These are phyloP conservation scores for Sinonovacula constricta DNA, from an alignment of 1,140 invertebrate species.

Conservation along the genomic window DNA sequence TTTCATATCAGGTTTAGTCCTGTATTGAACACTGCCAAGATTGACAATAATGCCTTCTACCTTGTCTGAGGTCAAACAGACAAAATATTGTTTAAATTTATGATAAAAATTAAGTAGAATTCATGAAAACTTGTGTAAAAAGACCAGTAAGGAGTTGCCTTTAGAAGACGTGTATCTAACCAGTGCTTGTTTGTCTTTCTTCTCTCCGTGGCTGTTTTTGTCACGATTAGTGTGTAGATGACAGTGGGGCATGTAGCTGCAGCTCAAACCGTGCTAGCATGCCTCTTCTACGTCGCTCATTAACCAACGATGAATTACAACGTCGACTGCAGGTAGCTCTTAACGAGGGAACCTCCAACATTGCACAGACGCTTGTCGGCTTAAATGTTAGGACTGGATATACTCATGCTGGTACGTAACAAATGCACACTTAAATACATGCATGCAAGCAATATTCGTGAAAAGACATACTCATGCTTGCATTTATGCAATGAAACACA, in stretches of 20 bases:
- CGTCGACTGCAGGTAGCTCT: constrained; percentile 57
- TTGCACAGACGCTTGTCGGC: constrained; percentile 57
- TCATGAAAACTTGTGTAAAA: no score
- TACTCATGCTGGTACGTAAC: constrained; percentile 63
- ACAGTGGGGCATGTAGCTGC: constrained; percentile 38
- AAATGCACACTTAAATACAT: no score
- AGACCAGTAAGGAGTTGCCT: no score
- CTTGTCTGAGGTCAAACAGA: no score
- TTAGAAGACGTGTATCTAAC: constrained; percentile 35
- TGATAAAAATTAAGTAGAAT: no score
- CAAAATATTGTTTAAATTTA: no score
- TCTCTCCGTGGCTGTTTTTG: constrained; percentile 30
- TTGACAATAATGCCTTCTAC: no score
- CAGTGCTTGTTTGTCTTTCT: constrained; percentile 44
- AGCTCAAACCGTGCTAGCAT: constrained; percentile 36
- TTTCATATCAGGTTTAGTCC: no score
- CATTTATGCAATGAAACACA: no score
- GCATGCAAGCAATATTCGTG: no score
- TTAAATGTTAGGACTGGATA: constrained; percentile 61
- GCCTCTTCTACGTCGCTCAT: constrained; percentile 38
- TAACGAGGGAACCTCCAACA: constrained; percentile 61
- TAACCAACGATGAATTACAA: constrained; percentile 60
- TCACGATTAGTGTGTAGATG: constrained; percentile 49
- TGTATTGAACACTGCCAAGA: no score
- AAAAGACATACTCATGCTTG: no score